phyloP scores from a whole-genome alignment of 2,797 vertebrate species.

The Poeciliopsis paucimaculata region DNA sequence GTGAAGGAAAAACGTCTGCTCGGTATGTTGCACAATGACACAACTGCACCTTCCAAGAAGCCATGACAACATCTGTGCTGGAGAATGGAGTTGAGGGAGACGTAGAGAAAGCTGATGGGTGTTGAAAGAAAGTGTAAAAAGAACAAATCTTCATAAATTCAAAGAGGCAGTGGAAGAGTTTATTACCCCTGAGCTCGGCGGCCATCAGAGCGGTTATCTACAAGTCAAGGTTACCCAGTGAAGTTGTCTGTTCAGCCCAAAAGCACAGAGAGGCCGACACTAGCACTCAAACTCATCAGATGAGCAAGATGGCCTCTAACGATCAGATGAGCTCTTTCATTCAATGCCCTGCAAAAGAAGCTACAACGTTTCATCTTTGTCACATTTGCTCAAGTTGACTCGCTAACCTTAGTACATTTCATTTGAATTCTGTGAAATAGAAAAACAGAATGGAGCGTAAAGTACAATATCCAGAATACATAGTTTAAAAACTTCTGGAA shows the following conservation, averaged over 20 bases:
- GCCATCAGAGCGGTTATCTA: slow-evolving; percentile 13
- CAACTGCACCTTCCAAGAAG: slow-evolving; percentile 25
- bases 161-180: slow-evolving; percentile 1
- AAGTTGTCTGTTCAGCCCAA: slow-evolving; percentile 31
- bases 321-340: slow-evolving; percentile 36
- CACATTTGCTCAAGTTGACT: not conserved
- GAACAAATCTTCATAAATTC: slow-evolving; percentile 10
- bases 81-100: slow-evolving; percentile 20
- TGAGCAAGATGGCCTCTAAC: slow-evolving; percentile 37
- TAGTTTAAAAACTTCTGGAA: not conserved
- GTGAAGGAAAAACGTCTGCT: slow-evolving; percentile 24
- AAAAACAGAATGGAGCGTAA: not conserved
- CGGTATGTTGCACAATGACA: slow-evolving; percentile 37
- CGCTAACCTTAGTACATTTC: not conserved
- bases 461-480: not conserved
- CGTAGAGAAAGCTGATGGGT: not conserved
- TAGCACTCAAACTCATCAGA: slow-evolving; percentile 39
- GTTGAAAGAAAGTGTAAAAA: slow-evolving; percentile 16
- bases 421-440: not conserved
- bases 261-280: slow-evolving; percentile 21
- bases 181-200: slow-evolving; percentile 17
- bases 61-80: slow-evolving; percentile 51
- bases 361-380: not conserved
- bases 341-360: not conserved
- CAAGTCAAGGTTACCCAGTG: slow-evolving; percentile 6